phyloP scores from a whole-genome alignment of 2,888 invertebrate genomes.

The Pilophorus perplexus region DNA sequence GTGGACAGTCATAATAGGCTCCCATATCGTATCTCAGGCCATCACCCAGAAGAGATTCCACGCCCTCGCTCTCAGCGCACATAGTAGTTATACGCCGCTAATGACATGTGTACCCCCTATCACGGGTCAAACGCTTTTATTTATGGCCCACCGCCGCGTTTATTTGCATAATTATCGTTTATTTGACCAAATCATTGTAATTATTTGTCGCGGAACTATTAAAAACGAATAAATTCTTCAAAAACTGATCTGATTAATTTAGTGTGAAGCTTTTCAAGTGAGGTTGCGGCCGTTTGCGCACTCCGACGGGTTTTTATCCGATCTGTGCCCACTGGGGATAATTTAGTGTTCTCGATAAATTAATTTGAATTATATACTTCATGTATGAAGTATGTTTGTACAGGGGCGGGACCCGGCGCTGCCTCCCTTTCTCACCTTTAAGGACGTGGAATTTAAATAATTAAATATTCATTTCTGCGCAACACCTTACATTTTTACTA shows the following conservation, averaged over 20 bases:
- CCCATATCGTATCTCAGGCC: too few relatives aligned
- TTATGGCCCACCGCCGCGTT: slow-evolving; percentile 1
- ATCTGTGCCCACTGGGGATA: slow-evolving; percentile 2
- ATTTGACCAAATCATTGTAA: slow-evolving; percentile 36
- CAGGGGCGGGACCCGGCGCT: slow-evolving; percentile 10
- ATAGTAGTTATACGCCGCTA: slow-evolving; percentile 22
- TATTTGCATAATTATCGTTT: slow-evolving; percentile 31
- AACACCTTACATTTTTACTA: not conserved
- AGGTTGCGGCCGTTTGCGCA: not conserved
- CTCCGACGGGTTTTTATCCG: too few relatives aligned
- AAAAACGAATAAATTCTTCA: slow-evolving; percentile 31
- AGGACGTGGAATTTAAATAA: slow-evolving; percentile 21
- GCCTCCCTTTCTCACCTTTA: slow-evolving; percentile 19
- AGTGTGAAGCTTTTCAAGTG: slow-evolving; percentile 10
- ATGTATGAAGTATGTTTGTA: not conserved
- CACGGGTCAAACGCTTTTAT: slow-evolving; percentile 1
- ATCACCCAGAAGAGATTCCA: too few relatives aligned
- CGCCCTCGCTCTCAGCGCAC: slow-evolving; percentile 23
- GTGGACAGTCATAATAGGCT: too few relatives aligned
- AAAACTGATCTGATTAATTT: slow-evolving; percentile 21
- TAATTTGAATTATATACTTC: slow-evolving; percentile 3
- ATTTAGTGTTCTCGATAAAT: slow-evolving; percentile 18
- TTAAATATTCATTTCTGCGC: slow-evolving; percentile 23
- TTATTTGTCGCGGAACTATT: slow-evolving; percentile 30
- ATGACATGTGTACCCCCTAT: slow-evolving; percentile 15